These are phyloP conservation scores for Ecliptopera silaceata DNA, from an alignment of 2,888 invertebrate species.

Conservation along the genomic window DNA sequence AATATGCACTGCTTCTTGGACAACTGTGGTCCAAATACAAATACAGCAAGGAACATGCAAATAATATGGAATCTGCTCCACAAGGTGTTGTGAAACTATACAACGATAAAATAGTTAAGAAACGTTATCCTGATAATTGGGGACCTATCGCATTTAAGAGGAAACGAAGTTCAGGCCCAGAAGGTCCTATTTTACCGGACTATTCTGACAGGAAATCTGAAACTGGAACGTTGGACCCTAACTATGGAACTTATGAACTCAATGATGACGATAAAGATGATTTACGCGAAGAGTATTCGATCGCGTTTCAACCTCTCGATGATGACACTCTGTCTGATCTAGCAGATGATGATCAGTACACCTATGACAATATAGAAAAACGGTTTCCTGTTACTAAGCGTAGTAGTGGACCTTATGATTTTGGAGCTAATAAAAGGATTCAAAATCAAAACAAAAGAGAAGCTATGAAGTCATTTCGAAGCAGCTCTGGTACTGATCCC, in stretches of 20 bases:
- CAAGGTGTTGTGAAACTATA: constrained; percentile 75
- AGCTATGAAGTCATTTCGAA: constrained; percentile 61
- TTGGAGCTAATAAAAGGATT: constrained; percentile 58
- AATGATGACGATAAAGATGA: constrained; percentile 72
- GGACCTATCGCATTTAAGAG: constrained; percentile 79
- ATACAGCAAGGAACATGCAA: constrained; percentile 63
- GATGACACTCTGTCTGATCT: constrained; percentile 68
- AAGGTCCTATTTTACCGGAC: constrained; percentile 52
- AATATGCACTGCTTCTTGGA: constrained; percentile 80
- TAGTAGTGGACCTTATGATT: constrained; percentile 75
- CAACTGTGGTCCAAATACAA: constrained; percentile 84
- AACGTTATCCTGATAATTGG: constrained; percentile 75
- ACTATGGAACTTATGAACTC: constrained; percentile 64
- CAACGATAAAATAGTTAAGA: constrained; percentile 74
- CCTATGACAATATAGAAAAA: constrained; percentile 77
- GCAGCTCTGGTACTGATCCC: constrained; percentile 85
- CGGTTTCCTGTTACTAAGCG: constrained; percentile 87
- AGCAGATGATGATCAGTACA: constrained; percentile 68
- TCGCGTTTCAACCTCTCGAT: constrained; percentile 77
- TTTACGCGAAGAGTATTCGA: constrained; percentile 72
- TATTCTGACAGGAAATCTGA: constrained; percentile 58
- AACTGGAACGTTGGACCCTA: constrained; percentile 51
- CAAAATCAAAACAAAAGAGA: constrained; percentile 62
- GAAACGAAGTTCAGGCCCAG: constrained; percentile 71
- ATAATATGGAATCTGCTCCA: constrained; percentile 59